Percentiles rank a stretch among this genome's conserved stretches.
Conservation (phyloP, 2,888 invertebrate genomes). For the Neocrepidodera transversa region DNA sequence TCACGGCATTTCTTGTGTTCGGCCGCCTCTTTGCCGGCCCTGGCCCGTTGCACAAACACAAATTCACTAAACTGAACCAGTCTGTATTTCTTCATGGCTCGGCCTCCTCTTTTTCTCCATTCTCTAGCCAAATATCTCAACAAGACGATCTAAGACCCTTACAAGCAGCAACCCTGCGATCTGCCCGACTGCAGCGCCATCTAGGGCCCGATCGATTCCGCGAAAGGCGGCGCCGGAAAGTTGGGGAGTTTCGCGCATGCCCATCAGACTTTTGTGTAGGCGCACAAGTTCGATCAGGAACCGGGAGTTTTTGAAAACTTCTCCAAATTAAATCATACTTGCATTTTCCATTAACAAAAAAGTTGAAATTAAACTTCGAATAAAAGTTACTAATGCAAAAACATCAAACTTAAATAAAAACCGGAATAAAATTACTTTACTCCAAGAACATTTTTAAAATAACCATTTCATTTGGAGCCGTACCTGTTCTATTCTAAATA, state of each 20-base stretch:
- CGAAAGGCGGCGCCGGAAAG: conserved; percentile 40
- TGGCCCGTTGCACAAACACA: conserved; percentile 49
- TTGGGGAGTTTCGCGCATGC: conserved; percentile 10
- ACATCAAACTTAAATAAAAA: too few species aligned
- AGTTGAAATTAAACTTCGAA: too few species aligned
- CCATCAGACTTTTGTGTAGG: conserved; percentile 1
- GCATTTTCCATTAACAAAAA: too few species aligned
- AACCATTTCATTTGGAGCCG: too few species aligned
- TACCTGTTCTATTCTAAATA: too few species aligned
- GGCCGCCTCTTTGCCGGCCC: conserved; percentile 58
- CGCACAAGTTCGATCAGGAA: conserved; percentile 5
- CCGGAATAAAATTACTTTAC: too few species aligned
- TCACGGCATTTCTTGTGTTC: conserved; percentile 73
- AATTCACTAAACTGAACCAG: conserved; percentile 49
- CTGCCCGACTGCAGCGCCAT: conserved; percentile 58
- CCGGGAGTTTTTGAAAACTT: conserved; percentile 16
- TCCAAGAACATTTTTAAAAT: too few species aligned
- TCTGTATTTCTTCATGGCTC: conserved; percentile 50
- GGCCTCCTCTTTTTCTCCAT: conserved; percentile 58
- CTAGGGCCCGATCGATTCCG: conserved; percentile 53
- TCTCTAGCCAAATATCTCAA: conserved; percentile 55
- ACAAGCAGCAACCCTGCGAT: conserved; percentile 57
- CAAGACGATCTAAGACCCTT: conserved; percentile 55
- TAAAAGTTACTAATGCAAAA: too few species aligned
- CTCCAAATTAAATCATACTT: too few species aligned